Evolutionary conservation across 2,888 invertebrate species (phyloP).

Genomic region (Drosophila nigricruria): DNA sequence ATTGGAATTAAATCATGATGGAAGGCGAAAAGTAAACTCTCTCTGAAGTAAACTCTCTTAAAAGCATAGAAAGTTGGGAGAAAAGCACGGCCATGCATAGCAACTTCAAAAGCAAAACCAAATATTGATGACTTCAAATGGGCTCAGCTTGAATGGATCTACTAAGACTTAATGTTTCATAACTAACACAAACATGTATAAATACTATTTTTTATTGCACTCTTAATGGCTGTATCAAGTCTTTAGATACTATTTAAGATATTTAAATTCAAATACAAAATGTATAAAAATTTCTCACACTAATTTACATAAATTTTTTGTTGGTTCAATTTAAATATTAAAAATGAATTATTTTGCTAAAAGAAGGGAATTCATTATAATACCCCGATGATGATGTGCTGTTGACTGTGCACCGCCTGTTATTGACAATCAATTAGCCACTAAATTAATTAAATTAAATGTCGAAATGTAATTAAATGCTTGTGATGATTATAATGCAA

Average conservation of each 20-base stretch:
- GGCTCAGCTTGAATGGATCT: no score
- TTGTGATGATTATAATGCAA: slow-evolving; percentile 68
- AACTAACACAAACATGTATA: no score
- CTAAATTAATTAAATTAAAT: slow-evolving; percentile 81
- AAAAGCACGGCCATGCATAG: no score
- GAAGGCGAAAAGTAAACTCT: no score
- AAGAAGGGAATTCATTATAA: slow-evolving; percentile 5
- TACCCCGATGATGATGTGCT: slow-evolving; percentile 21
- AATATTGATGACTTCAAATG: no score
- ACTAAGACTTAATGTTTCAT: no score
- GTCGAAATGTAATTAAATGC: slow-evolving; percentile 79
- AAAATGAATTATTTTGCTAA: slow-evolving; percentile 12
- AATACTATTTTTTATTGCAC: no score
- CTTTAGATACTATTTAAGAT: neutral
- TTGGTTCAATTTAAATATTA: neutral
- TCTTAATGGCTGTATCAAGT: no score
- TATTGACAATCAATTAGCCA: slow-evolving; percentile 71
- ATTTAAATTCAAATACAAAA: neutral
- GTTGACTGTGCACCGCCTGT: slow-evolving; percentile 39
- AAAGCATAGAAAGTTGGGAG: no score
- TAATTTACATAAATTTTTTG: neutral
- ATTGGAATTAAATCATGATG: no score
- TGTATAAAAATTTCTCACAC: neutral
- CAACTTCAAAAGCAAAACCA: no score
- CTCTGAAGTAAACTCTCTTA: no score